Base-by-base conservation (phyloP, 2,113 vertebrate genomes). In the Hippocampus barbouri region DNA sequence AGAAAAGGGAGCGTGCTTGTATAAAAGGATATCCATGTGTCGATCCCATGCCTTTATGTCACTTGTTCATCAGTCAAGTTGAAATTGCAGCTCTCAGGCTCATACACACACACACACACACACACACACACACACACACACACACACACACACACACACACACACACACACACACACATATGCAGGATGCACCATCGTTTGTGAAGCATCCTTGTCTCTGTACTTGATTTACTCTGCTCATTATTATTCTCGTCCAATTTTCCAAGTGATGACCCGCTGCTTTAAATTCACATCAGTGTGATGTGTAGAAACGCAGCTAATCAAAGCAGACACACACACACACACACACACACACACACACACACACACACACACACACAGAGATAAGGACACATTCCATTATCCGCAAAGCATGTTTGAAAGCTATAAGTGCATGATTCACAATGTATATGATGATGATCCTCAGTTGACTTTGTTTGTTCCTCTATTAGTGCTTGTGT, bases 231-330 rank as follows among this genome's bases (percentile, higher is more conserved):
- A 67, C 63, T 27, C 61, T 40, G 63, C 38, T 83, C 76, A 82
- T 90, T 89, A 75, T 61, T 83, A 91, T 89, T 88, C 86, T 45
- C 30, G 71, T 74, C 77, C 71, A 69, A 83, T 74, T 63, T 73
- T 72, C 60, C 61, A 67, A 14, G 82, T 74, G 75, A 79, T 79
- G 27, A 69, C 77, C 77, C 74, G 79, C 81, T 78, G 72, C 16
- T 84, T 79, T 81, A 79, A 60, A 85, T 84, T 81, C 74, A 69
- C 64, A 85, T 89, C 72, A 43, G 43, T 79, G 66, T 84, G 75
- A 86, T 87, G 74, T 79, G 76, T 81, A 80, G 83, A 83, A 85
- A 84, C 75, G 79, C 69, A 61, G 63, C 70, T 77, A 87, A 84
- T 88, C 83, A 85, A 47, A 34, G 47, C 4, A 18, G 15, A 65